Base-by-base conservation (phyloP, 2,888 invertebrate genomes). In the Himalopsyche tibetana region DNA sequence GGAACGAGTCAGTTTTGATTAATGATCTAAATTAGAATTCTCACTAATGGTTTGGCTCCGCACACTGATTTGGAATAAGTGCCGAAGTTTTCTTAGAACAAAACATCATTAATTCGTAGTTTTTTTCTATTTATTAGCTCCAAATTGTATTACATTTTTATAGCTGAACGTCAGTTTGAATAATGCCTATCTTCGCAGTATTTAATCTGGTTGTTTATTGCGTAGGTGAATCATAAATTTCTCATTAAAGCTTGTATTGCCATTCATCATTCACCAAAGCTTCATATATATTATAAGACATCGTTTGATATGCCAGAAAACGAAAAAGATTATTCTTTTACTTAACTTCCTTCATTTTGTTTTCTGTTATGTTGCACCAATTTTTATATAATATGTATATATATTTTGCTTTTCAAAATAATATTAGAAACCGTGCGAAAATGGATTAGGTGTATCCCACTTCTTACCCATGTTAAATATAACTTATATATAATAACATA, bases 21-120 rank as follows among this genome's bases (percentile, higher is more conserved):
- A 63, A 63, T 63, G 63, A 63, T 63, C 63, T 63, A 63, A 63
- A 63, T 63, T 63, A 63, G 63, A 63, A n/a, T 63, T 63, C 63
- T 63, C 63, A 19, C 63, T 63, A 63, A 63, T 63, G 63, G 19
- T 63, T 63, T 19, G 19, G 63, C 63, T 63, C 19, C 19, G 63
- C 9, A 63, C 63, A 63, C 19, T 63, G 63, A 63, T 63, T 63
- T 63, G 28, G 15, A 63, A 63, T 63, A 19, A 28, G 51, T 51
- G 51, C 51, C 28, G 63, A 63, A 63, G 63, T 63, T 51, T 51
- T 63, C 63, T 63, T 63, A 63, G 63, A 63, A 63, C 63, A 63
- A 63, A 63, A 63, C 6, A 63, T 63, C 63, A 63, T 63, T 63
- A 63, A 63, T 63, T 28, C 63, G 28, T 63, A n/a, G 19, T 63